Conservation (phyloP, 2,797 vertebrate species). For the Coregonus suidteri region DNA sequence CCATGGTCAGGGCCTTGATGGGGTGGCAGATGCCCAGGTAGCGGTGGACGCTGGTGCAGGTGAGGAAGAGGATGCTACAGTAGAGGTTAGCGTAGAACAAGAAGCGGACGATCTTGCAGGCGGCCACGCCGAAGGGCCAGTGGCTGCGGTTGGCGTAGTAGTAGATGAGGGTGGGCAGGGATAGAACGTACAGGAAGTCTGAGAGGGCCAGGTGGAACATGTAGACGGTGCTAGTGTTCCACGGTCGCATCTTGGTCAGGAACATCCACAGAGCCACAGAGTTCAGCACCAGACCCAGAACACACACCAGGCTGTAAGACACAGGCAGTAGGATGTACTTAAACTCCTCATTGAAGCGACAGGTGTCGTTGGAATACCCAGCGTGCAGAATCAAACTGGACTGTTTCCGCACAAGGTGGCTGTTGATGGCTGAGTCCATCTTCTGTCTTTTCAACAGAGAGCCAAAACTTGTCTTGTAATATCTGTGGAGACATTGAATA, state of each 20-base stretch:
- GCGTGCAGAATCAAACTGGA: slow-evolving; percentile 14
- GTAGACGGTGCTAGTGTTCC: slow-evolving; percentile 87
- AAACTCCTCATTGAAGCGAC: slow-evolving; percentile 91
- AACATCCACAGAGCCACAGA: slow-evolving; percentile 87
- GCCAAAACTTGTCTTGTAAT: neutral
- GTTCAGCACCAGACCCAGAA: slow-evolving; percentile 87
- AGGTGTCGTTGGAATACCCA: slow-evolving; percentile 66
- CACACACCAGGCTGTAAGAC: slow-evolving; percentile 86
- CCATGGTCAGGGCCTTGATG: slow-evolving; percentile 76
- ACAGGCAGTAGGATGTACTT: slow-evolving; percentile 91
- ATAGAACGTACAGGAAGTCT: slow-evolving; percentile 88
- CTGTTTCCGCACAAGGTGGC: slow-evolving; percentile 41
- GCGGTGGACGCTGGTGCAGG: slow-evolving; percentile 91
- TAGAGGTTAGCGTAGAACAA: slow-evolving; percentile 95
- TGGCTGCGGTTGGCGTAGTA: slow-evolving; percentile 90
- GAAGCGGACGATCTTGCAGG: slow-evolving; percentile 88
- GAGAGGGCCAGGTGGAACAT: slow-evolving; percentile 94
- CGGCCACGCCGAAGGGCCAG: slow-evolving; percentile 86
- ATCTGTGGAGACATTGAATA: neutral
- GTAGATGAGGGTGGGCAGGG: slow-evolving; percentile 90
- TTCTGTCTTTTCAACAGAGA: slow-evolving; percentile 11
- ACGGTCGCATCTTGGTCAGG: slow-evolving; percentile 84
- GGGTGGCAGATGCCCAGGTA: slow-evolving; percentile 94
- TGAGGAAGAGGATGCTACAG: slow-evolving; percentile 94
- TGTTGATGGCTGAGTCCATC: slow-evolving; percentile 54